Percentiles rank a stretch among this genome's conserved stretches.
Conservation (phyloP, 2,113 vertebrate species). For the Paramisgurnus dabryanus region DNA sequence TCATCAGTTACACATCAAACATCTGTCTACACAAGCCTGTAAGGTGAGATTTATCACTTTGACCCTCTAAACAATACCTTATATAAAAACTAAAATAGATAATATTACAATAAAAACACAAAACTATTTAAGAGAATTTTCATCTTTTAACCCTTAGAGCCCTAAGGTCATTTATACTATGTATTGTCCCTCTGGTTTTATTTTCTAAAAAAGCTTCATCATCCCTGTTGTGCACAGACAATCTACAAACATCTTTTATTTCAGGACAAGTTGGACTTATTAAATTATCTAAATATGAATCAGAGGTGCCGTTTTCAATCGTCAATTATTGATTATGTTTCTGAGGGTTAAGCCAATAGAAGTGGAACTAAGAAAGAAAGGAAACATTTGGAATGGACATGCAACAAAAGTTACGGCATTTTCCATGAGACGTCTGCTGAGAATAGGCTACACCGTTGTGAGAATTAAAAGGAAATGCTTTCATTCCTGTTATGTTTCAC, state of each 20-base stretch:
- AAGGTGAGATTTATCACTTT: constrained; percentile 41
- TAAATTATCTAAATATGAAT: too few relatives aligned
- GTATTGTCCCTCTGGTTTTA: too few relatives aligned
- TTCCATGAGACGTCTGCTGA: neutral
- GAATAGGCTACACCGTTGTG: neutral
- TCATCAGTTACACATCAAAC: constrained; percentile 40
- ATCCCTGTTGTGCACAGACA: too few relatives aligned
- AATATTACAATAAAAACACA: too few relatives aligned
- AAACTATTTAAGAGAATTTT: too few relatives aligned
- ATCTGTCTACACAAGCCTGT: constrained; percentile 30
- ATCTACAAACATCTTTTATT: too few relatives aligned
- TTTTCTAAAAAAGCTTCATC: too few relatives aligned
- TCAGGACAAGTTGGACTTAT: too few relatives aligned
- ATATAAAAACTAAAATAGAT: neutral
- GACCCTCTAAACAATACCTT: constrained; percentile 37
- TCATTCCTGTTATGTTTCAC: neutral
- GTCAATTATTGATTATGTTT: too few relatives aligned
- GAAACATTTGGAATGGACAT: neutral
- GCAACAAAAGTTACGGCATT: neutral
- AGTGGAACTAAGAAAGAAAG: neutral
- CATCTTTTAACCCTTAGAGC: neutral
- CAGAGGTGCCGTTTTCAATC: too few relatives aligned
- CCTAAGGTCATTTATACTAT: too few relatives aligned
- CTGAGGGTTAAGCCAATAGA: neutral
- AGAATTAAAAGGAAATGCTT: constrained; percentile 2